phyloP scores from a whole-genome alignment of 2,113 vertebrate species.

The Chlorocebus sabaeus region DNA sequence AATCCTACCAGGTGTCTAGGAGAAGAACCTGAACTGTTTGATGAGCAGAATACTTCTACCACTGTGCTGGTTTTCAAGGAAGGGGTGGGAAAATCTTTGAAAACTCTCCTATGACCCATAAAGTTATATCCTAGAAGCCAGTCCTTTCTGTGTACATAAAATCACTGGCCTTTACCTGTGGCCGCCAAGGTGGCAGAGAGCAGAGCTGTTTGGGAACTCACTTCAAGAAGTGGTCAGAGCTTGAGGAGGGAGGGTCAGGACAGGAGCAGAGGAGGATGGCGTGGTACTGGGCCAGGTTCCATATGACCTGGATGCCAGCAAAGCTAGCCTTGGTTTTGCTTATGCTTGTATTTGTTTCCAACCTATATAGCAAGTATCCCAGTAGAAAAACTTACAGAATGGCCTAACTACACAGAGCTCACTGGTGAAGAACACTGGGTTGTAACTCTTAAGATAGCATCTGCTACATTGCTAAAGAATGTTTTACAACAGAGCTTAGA shows the following conservation, averaged over 20 bases:
- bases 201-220: not conserved
- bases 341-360: not conserved
- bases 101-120: not conserved
- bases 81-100: not conserved
- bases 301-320: not conserved
- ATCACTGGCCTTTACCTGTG: not conserved
- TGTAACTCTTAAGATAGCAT: not conserved
- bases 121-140: not conserved
- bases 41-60: not conserved
- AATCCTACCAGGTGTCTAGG: not conserved
- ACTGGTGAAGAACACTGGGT: not conserved
- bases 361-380: not conserved
- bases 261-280: not conserved
- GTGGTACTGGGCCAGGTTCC: not conserved
- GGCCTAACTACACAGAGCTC: not conserved
- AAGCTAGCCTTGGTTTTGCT: not conserved
- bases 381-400: not conserved
- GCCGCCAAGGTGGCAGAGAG: not conserved
- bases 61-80: not conserved
- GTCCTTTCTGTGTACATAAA: not conserved
- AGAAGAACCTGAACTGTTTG: not conserved
- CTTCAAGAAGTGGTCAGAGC: not conserved
- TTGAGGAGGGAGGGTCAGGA: not conserved
- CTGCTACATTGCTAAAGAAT: not conserved
- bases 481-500: not conserved